phyloP scores from a whole-genome alignment of 37 sponge, comb jelly and placozoan species.

The Lycopodina hypogea region DNA sequence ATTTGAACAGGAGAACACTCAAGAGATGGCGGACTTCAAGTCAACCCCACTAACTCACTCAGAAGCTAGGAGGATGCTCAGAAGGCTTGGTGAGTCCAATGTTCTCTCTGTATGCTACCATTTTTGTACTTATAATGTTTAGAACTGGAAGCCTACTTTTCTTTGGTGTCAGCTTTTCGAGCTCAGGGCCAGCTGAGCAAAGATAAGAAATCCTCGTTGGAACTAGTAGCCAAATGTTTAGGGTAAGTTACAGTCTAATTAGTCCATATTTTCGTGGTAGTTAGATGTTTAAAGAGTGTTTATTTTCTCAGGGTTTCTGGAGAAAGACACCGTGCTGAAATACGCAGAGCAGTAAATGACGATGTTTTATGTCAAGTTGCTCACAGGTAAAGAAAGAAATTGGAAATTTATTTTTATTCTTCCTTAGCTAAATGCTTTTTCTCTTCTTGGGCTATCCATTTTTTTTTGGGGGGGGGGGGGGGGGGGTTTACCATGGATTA shows the following conservation, averaged over 20 bases:
- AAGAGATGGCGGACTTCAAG: too few species aligned
- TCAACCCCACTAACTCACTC: neutral
- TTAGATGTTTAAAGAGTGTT: neutral
- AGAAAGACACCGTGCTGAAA: constrained; percentile 81
- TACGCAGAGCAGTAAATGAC: constrained; percentile 83
- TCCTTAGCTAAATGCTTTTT: too few species aligned
- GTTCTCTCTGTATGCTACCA: neutral
- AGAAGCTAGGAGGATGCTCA: constrained; percentile 27
- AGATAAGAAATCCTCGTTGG: constrained; percentile 40
- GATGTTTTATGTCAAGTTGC: constrained; percentile 65
- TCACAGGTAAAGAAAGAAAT: constrained; percentile 23
- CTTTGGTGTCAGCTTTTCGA: constrained; percentile 64
- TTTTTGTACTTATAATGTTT: neutral
- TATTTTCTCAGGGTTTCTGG: constrained; percentile 51
- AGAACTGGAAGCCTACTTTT: constrained; percentile 73
- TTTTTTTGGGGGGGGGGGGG: too few species aligned
- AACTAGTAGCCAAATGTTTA: constrained; percentile 37
- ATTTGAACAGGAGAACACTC: too few species aligned
- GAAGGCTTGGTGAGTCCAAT: constrained; percentile 34
- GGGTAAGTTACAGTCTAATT: constrained; percentile 20
- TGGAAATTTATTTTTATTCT: too few species aligned
- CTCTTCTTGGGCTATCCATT: too few species aligned
- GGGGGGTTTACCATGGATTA: too few species aligned
- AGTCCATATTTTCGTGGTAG: neutral
- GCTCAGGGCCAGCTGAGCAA: constrained; percentile 66